Evolutionary conservation across 2,888 invertebrate species (phyloP).

Genomic region (Apomyelois bistriatella): DNA sequence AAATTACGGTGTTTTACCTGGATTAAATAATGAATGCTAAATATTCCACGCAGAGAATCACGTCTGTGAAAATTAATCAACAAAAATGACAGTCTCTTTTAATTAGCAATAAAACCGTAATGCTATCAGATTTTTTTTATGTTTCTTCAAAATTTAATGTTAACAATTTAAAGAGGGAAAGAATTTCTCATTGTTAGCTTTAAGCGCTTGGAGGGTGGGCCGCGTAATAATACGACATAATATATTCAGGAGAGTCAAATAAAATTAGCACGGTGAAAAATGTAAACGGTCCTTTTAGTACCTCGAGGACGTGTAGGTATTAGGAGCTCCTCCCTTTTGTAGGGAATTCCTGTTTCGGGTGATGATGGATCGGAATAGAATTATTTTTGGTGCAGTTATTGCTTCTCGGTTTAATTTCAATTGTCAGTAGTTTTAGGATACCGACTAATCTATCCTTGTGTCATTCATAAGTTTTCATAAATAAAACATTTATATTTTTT

Average conservation of each 20-base stretch:
- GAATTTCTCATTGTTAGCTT: conserved; percentile 68
- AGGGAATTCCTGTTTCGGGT: conserved; percentile 31
- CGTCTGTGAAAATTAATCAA: conserved; percentile 23
- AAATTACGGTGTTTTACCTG: background rate
- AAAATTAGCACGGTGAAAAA: conserved; percentile 80
- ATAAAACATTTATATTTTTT: no score
- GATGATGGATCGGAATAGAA: background rate
- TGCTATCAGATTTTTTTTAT: conserved; percentile 63
- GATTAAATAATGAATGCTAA: background rate
- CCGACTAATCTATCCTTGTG: no score
- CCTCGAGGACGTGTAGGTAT: conserved; percentile 71
- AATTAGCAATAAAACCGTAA: conserved; percentile 65
- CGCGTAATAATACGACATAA: conserved; percentile 75
- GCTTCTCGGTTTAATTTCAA: no score
- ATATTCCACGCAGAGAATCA: conserved; percentile 11
- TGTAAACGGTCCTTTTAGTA: conserved; percentile 75
- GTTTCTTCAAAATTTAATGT: conserved; percentile 64
- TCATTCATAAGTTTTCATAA: no score
- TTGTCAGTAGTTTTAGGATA: no score
- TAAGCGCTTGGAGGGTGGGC: conserved; percentile 60
- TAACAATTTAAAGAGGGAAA: conserved; percentile 65
- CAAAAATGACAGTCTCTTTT: conserved; percentile 53
- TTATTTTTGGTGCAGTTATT: background rate
- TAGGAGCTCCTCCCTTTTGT: conserved; percentile 47
- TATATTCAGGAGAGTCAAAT: conserved; percentile 79